Base-by-base conservation (phyloP, 1,140 invertebrate species). In the Drosophila neocordata region DNA sequence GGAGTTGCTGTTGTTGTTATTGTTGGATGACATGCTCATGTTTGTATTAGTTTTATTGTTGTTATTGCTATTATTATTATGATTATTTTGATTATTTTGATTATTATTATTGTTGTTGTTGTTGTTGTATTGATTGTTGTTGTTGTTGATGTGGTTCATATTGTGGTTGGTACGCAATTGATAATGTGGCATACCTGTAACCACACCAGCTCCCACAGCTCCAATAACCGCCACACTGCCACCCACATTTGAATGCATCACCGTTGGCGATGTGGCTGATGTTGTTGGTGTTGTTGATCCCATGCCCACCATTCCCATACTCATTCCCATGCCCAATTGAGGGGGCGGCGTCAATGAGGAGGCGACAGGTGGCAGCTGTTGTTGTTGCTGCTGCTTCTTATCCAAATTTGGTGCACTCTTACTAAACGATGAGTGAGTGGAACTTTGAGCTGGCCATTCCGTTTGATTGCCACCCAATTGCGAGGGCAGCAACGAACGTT, bases 361-460 rank as follows among this genome's bases (percentile, higher is more conserved):
- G 53, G 48, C 12, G 31, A 24, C 48, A 41, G 41, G 24, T 27
- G 60, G 41, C 18, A 41, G 22, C 13, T 48, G 72, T 51, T 18
- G 53, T 48, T 51, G 62, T 48, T 20, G 68, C 60, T 70, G 92
- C 74, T 85, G 74, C 65, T 92, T 92, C 84, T 96, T 97, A 92
- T 97, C 97, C 81, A 97, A 93, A 92, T 97, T 96, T 11, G 96
- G 96, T 48, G 96, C 96, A 89, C 93, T 93, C 80, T 93, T 93
- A 79, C 93, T 93, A 79, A 93, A 93, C 31, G 91, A 90, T 5
- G 90, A 91, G 69, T 92, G 84, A 67, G 92, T 93, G n/a, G 91
- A 91, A 18, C 61, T 91, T 22, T 84, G 84, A 11, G 85, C 77
- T 48, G 92, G 78, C 80, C 92, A 91, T 56, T 92, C 81, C 22